Conservation (phyloP, 2,113 vertebrate genomes). For the Propithecus coquereli region DNA sequence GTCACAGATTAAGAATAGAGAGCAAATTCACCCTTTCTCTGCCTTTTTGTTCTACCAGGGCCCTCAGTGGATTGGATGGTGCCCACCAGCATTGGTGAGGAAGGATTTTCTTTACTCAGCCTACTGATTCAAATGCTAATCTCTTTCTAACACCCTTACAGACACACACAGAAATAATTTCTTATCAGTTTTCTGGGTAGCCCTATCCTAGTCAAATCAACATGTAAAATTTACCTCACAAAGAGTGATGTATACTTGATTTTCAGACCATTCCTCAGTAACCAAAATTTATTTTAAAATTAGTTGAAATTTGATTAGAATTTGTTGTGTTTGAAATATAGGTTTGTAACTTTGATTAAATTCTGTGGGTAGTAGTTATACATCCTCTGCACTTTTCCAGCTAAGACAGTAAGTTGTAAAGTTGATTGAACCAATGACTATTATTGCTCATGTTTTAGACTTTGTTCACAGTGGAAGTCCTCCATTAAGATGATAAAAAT, state of each 20-base stretch:
- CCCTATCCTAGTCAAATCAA: background rate
- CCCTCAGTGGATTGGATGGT: background rate
- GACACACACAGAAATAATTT: background rate
- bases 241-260: background rate
- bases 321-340: background rate
- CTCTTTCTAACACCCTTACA: background rate
- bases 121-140: background rate
- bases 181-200: background rate
- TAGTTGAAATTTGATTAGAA: conserved; percentile 13
- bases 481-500: background rate
- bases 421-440: background rate
- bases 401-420: background rate
- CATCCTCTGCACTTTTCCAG: background rate
- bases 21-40: background rate
- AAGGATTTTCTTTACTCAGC: background rate
- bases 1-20: background rate
- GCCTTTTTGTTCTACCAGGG: background rate
- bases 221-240: background rate
- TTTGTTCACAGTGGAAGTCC: background rate
- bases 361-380: background rate
- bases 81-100: background rate
- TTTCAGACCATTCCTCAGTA: background rate
- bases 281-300: conserved; percentile 17
- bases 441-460: background rate
- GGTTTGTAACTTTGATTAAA: background rate